Evolutionary conservation across 2,888 invertebrate species (phyloP).

Genomic region (Parapristionchus giblindavisi): DNA sequence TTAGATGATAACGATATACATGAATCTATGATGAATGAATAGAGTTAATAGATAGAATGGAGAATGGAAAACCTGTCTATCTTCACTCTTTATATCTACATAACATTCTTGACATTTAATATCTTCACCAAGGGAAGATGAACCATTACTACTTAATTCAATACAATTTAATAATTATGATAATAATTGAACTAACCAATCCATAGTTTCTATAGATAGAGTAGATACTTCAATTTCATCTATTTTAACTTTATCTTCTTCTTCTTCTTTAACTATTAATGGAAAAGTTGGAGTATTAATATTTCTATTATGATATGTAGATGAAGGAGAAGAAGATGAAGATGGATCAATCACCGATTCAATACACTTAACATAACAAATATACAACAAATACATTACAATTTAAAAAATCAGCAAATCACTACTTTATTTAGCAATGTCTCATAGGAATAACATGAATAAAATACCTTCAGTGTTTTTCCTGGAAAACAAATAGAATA

Average conservation of each 20-base stretch:
- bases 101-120: constrained; percentile 52
- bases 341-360: background rate
- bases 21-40: constrained; percentile 48
- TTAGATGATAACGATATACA: constrained; percentile 59
- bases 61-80: constrained; percentile 56
- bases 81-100: constrained; percentile 59
- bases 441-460: background rate
- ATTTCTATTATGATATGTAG: too few relatives aligned
- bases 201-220: too few relatives aligned
- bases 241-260: background rate
- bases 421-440: background rate
- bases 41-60: background rate
- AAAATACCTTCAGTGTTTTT: constrained; percentile 49
- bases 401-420: too few relatives aligned
- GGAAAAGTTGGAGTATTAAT: too few relatives aligned
- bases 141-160: too few relatives aligned
- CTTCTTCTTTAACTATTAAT: constrained; percentile 20
- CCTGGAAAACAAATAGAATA: constrained; percentile 54
- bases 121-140: too few relatives aligned
- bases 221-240: background rate
- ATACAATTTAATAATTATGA: too few relatives aligned
- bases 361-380: constrained; percentile 24
- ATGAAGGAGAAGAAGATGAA: background rate
- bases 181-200: too few relatives aligned
- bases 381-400: too few relatives aligned